Evolutionary conservation across 2,113 vertebrate genomes (phyloP), one percentile per base, ranked within the genome.

Genomic region (Telmatochromis bifrenatus): DNA sequence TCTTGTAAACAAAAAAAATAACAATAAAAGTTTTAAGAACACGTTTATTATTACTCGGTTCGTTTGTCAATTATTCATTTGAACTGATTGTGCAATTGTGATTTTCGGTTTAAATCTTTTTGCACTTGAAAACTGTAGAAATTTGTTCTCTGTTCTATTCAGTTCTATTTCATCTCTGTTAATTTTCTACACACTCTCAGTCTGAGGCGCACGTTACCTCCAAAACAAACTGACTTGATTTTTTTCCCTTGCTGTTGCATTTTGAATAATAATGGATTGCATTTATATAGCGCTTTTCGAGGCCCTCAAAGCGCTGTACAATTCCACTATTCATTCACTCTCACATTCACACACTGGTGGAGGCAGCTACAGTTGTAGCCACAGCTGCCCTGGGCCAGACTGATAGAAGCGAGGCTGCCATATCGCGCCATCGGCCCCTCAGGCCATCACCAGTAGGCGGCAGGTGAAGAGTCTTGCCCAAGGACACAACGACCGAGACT

Each of bases 11-110:
- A 65, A n/a, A 65, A 11, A 3, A 3, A 62, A n/a, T n/a, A 65
- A 65, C 3, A 35, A 3, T 3, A 7, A 7, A 0, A 4, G 0
- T 3, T 35, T 12, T 12, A n/a, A 21, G 23, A 73, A 73, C 3
- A 68, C 5, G 13, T 45, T 73, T 45, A 42, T 21, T 14, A 70
- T 45, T 45, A 26, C 7, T 73, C 8, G 39, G 68, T 26, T 26
- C 14, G 9, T 45, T 17, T 39, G 68, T 28, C 68, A 47, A 14
- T 45, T 73, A 17, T 28, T 73, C 9, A 73, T 26, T 73, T 26
- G 21, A 45, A 73, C 21, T 15, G 39, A 5, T 6, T 45, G 21
- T 26, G 3, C 21, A 7, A 26, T 26, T 45, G 21, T 26, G 68
- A 15, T 23, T 73, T 73, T 45, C 3, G 37, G 2, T 26, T 73